Conservation (phyloP, 2,888 invertebrate species). For the Sisyra nigra region DNA sequence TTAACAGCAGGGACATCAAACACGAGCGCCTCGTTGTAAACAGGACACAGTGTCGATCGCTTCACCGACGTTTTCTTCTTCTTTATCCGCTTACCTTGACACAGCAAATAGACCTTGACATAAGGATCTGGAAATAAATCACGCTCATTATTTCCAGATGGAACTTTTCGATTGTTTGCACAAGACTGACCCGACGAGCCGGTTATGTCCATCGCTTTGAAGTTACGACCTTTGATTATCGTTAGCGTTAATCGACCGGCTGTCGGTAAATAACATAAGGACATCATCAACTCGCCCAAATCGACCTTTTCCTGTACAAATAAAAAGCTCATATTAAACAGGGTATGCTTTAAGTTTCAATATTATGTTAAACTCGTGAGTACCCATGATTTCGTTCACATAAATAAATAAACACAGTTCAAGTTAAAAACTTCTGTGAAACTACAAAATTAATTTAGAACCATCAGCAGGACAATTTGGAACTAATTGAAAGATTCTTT, state of each 20-base stretch:
- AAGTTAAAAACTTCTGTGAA: too few species aligned
- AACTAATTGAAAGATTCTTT: too few species aligned
- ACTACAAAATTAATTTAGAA: too few species aligned
- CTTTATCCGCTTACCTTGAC: constrained; percentile 77
- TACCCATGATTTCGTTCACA: too few species aligned
- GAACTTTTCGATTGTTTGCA: constrained; percentile 8
- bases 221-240: constrained; percentile 77
- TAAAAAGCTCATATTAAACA: constrained; percentile 5
- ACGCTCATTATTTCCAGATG: constrained; percentile 9
- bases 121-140: constrained; percentile 62
- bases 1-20: constrained; percentile 79
- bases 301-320: constrained; percentile 61
- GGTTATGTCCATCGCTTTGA: constrained; percentile 87
- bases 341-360: too few species aligned
- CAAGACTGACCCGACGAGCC: constrained; percentile 66
- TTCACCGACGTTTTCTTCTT: constrained; percentile 88
- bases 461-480: too few species aligned
- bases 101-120: constrained; percentile 79
- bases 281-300: constrained; percentile 82
- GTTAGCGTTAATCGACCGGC: constrained; percentile 83
- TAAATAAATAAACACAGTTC: too few species aligned
- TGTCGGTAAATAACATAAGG: constrained; percentile 78
- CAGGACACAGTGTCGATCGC: constrained; percentile 70
- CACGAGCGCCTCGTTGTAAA: constrained; percentile 86
- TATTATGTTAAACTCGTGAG: too few species aligned